Percentiles rank a stretch among this genome's conserved stretches.
These are phyloP conservation scores for Peucedramus taeniatus DNA, from an alignment of 2,113 vertebrate genomes.

Conservation along the genomic window DNA sequence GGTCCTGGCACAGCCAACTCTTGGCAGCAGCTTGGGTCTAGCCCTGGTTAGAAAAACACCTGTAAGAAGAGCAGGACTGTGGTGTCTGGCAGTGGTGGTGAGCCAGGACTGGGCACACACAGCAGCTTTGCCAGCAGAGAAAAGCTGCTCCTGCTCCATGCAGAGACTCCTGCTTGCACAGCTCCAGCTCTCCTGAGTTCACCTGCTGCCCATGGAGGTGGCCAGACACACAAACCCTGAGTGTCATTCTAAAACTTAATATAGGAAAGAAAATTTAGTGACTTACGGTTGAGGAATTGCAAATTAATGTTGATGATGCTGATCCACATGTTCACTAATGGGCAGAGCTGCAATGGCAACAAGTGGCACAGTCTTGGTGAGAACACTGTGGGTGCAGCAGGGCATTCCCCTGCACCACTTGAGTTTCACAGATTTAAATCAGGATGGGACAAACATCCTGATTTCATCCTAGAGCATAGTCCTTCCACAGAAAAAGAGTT, in stretches of 20 bases:
- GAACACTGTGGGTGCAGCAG: fast-evolving
- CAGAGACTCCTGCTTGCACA: neutral
- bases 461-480: neutral
- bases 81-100: neutral
- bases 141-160: neutral
- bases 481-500: neutral
- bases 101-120: neutral
- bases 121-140: neutral
- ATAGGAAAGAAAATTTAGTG: fast-evolving
- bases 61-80: neutral
- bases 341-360: constrained; percentile 49
- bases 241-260: neutral
- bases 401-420: fast-evolving
- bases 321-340: constrained; percentile 25
- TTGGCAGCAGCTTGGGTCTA: neutral
- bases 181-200: neutral
- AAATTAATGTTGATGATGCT: constrained; percentile 25
- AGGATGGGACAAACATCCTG: neutral
- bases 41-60: neutral
- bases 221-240: fast-evolving
- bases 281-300: constrained; percentile 41
- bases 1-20: neutral
- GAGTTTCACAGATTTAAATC: neutral
- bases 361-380: neutral
- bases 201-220: fast-evolving